Evolutionary conservation across 1,140 invertebrate genomes (phyloP).

Genomic region (Calephelis nemesis): DNA sequence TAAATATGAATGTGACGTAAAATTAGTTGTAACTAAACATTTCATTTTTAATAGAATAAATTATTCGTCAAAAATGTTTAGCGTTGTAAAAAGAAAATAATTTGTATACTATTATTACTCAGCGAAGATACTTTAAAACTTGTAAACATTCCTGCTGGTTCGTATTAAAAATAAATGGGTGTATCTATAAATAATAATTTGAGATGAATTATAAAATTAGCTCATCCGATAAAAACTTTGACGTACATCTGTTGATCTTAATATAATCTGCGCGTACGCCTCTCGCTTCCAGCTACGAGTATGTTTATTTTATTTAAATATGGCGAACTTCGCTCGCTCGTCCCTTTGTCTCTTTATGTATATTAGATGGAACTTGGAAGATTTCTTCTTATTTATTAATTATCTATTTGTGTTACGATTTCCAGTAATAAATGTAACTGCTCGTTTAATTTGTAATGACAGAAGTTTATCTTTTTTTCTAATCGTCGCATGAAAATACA

Average conservation of each 20-base stretch:
- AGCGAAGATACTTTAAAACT: too few species aligned
- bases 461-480: too few species aligned
- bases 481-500: too few species aligned
- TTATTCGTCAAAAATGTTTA: too few species aligned
- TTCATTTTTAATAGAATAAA: too few species aligned
- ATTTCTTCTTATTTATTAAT: conserved; percentile 3
- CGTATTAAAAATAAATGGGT: background rate
- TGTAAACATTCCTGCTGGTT: background rate
- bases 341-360: conserved; percentile 53
- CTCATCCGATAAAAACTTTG: conserved; percentile 17
- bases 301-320: conserved; percentile 73
- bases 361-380: background rate
- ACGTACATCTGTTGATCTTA: conserved; percentile 20
- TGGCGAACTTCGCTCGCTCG: conserved; percentile 58
- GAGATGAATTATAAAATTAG: conserved; percentile 17
- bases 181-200: conserved; percentile 2
- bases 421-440: too few species aligned
- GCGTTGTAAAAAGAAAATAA: too few species aligned
- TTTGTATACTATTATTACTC: too few species aligned
- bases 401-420: background rate
- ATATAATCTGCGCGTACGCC: conserved; percentile 47
- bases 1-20: too few species aligned
- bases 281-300: conserved; percentile 49
- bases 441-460: too few species aligned
- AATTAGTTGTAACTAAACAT: too few species aligned